These are phyloP conservation scores for Ascaphus truei DNA, from an alignment of 2,113 vertebrate species.

Conservation along the genomic window DNA sequence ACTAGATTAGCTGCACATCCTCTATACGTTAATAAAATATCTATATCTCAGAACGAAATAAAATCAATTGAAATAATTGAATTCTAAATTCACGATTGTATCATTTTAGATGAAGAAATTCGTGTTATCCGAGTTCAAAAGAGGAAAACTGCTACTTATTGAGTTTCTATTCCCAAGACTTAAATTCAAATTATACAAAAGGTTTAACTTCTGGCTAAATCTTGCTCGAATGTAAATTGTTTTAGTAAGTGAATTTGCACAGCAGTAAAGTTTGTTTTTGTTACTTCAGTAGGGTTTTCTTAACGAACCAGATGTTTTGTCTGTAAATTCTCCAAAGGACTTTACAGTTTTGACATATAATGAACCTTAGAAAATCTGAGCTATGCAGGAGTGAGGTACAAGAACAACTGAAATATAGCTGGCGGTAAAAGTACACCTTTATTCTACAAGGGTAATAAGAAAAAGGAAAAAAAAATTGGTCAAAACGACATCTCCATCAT, in stretches of 20 bases:
- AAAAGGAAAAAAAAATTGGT: too few relatives aligned
- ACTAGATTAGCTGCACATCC: too few relatives aligned
- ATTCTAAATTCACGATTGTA: too few relatives aligned
- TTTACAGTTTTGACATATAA: conserved; percentile 52
- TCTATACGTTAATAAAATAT: too few relatives aligned
- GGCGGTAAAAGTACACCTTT: background rate
- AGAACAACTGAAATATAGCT: background rate
- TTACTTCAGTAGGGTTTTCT: conserved; percentile 58
- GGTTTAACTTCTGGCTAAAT: conserved; percentile 44
- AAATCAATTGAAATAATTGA: too few relatives aligned
- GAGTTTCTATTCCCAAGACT: conserved; percentile 40
- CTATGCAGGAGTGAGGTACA: background rate
- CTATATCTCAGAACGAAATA: too few relatives aligned
- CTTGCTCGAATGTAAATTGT: conserved; percentile 53
- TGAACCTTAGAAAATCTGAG: conserved; percentile 45
- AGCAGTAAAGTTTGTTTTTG: conserved; percentile 65
- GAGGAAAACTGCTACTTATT: conserved; percentile 37
- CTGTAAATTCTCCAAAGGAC: conserved; percentile 62
- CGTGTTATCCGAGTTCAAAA: conserved; percentile 41
- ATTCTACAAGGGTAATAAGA: too few relatives aligned
- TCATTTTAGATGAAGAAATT: too few relatives aligned
- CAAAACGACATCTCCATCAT: too few relatives aligned
- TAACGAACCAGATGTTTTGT: conserved; percentile 65
- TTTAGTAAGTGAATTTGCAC: conserved; percentile 56
- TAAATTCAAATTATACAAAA: conserved; percentile 45